Evolutionary conservation across 2,888 invertebrate species (phyloP).

Genomic region (Lycia hirtaria): DNA sequence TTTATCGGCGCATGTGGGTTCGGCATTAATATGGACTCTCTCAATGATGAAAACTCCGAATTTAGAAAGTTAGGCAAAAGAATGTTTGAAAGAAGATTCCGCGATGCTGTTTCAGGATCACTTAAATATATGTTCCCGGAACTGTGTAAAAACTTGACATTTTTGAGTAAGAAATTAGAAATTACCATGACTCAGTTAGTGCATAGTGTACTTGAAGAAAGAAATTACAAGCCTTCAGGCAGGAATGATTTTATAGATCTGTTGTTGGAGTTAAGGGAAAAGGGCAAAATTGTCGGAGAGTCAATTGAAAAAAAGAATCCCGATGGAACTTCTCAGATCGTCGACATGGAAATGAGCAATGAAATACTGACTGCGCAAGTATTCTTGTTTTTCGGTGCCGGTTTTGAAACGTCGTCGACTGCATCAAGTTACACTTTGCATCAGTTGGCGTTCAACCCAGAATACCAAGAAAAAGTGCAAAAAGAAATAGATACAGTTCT

Average conservation of each 20-base stretch:
- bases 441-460: constrained; percentile 75
- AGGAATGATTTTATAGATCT: constrained; percentile 76
- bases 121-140: constrained; percentile 70
- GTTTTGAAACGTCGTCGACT: constrained; percentile 82
- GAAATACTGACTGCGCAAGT: constrained; percentile 71
- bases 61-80: constrained; percentile 71
- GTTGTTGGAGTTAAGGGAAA: constrained; percentile 67
- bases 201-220: constrained; percentile 59
- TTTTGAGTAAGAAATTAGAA: constrained; percentile 65
- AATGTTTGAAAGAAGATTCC: constrained; percentile 64
- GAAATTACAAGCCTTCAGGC: constrained; percentile 67
- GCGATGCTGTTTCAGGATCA: constrained; percentile 58
- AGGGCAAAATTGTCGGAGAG: constrained; percentile 69
- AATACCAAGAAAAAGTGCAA: constrained; percentile 72
- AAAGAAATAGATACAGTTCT: constrained; percentile 73
- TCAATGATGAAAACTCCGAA: constrained; percentile 68
- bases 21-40: constrained; percentile 71
- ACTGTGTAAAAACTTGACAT: constrained; percentile 60
- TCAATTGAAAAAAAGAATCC: constrained; percentile 65
- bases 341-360: constrained; percentile 67
- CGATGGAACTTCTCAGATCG: constrained; percentile 64
- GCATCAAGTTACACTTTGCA: constrained; percentile 79
- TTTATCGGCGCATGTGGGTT: constrained; percentile 77
- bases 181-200: constrained; percentile 60
- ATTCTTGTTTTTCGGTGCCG: constrained; percentile 79